Conservation (phyloP, 1,140 invertebrate species). For the Sminthurinus signatus region DNA sequence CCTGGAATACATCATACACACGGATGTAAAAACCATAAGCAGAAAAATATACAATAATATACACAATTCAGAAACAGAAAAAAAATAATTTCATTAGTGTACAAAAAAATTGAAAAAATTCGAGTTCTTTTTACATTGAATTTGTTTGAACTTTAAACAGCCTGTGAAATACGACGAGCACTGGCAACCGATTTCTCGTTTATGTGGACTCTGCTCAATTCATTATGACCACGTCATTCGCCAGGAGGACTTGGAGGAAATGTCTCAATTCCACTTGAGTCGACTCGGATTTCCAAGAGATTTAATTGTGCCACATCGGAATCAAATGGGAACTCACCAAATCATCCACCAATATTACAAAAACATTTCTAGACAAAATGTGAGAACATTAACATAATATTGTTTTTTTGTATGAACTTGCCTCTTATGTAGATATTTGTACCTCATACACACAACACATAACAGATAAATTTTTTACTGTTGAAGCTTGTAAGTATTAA, state of each 20-base stretch:
- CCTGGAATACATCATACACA: constrained; percentile 32
- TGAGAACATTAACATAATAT: background rate
- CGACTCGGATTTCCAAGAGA: constrained; percentile 9
- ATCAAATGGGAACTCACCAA: background rate
- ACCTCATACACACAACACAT: background rate
- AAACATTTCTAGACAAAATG: constrained; percentile 23
- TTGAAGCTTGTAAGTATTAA: background rate
- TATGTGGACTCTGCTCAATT: constrained; percentile 29
- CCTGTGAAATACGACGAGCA: constrained; percentile 33
- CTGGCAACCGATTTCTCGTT: constrained; percentile 33
- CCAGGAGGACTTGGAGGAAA: constrained; percentile 15
- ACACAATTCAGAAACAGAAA: background rate
- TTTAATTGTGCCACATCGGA: constrained; percentile 7
- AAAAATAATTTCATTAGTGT: background rate
- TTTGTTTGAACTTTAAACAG: constrained; percentile 8
- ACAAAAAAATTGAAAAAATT: background rate
- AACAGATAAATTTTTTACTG: background rate
- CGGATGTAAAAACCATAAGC: constrained; percentile 15
- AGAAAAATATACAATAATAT: background rate
- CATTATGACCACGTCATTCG: constrained; percentile 28
- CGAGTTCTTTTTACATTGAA: background rate
- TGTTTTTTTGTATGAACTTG: background rate
- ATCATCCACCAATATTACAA: constrained; percentile 4
- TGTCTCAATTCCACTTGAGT: background rate
- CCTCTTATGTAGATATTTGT: background rate